Percentiles rank a stretch among this genome's conserved stretches.
Evolutionary conservation across 2,797 vertebrate genomes (phyloP).

Genomic region (Phrynocephalus vlangalii): DNA sequence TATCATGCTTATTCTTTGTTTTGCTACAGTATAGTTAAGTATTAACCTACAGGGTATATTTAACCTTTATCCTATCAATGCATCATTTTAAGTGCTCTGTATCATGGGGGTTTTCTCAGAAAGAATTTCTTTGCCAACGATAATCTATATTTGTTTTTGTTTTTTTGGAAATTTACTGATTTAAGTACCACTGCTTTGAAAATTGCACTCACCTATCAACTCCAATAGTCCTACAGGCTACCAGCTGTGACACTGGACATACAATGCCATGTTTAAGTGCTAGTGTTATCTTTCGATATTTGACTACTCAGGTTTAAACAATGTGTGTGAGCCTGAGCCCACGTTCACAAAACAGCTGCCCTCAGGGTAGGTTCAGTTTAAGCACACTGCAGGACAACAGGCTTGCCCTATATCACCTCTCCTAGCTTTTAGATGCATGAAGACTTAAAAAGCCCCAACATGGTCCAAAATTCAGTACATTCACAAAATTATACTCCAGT

Average conservation of each 20-base stretch:
- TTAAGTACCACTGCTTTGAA: background rate
- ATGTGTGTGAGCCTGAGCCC: conserved; percentile 28
- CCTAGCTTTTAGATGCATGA: conserved; percentile 29
- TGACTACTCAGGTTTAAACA: background rate
- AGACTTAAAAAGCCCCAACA: conserved; percentile 36
- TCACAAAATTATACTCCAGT: conserved; percentile 51
- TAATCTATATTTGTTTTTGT: background rate
- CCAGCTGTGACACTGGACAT: background rate
- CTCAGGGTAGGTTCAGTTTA: conserved; percentile 25
- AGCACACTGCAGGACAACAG: conserved; percentile 43
- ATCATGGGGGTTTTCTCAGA: conserved; percentile 33
- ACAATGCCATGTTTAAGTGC: background rate
- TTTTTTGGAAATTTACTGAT: background rate
- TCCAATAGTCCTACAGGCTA: background rate
- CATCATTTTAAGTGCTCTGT: conserved; percentile 34
- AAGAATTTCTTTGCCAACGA: conserved; percentile 32
- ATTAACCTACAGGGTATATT: background rate
- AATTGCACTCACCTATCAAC: background rate
- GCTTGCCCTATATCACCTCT: conserved; percentile 37
- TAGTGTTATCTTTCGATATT: conserved; percentile 8
- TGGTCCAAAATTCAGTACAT: conserved; percentile 61
- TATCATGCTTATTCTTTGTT: background rate
- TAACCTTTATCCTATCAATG: background rate
- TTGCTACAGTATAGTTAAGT: background rate
- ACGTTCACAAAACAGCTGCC: conserved; percentile 52